A percentile compares a stretch with the other conserved stretches of the same genome.
Conservation (phyloP, 2,113 vertebrate genomes). For the Pluvialis apricaria region DNA sequence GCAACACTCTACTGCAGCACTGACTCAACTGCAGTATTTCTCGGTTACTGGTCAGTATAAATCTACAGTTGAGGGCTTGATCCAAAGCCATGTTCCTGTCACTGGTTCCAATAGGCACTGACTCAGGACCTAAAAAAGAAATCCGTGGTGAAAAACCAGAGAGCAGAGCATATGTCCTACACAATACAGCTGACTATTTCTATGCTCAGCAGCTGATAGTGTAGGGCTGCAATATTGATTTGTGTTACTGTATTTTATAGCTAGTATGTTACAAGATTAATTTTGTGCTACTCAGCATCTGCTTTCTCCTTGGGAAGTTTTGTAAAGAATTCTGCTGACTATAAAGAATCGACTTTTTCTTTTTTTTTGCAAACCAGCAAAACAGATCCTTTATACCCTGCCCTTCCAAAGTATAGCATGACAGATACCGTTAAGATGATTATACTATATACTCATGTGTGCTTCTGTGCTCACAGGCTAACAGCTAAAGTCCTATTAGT, state of each 20-base stretch:
- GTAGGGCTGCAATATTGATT: slow-evolving; percentile 57
- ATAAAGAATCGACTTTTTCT: neutral
- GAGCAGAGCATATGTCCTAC: neutral
- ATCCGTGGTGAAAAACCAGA: neutral
- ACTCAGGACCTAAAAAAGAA: slow-evolving; percentile 20
- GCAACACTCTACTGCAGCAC: neutral
- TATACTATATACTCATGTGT: neutral
- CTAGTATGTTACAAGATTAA: slow-evolving; percentile 64
- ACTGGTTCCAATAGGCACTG: neutral
- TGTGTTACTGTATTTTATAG: slow-evolving; percentile 60
- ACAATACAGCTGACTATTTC: slow-evolving; percentile 32
- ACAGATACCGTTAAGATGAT: slow-evolving; percentile 34
- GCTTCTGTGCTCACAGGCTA: neutral
- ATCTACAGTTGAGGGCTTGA: neutral
- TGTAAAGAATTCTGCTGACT: slow-evolving; percentile 56
- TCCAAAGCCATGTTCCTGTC: slow-evolving; percentile 4
- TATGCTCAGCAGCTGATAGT: slow-evolving; percentile 34
- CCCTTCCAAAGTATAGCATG: neutral
- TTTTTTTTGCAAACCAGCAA: neutral
- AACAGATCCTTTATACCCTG: neutral
- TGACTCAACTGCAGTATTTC: neutral
- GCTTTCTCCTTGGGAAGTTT: slow-evolving; percentile 55
- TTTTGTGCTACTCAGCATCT: slow-evolving; percentile 61
- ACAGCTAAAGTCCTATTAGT: neutral
- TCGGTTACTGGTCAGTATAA: neutral